Base-by-base conservation (phyloP, 2,113 vertebrate genomes). In the Ptilonorhynchus violaceus region DNA sequence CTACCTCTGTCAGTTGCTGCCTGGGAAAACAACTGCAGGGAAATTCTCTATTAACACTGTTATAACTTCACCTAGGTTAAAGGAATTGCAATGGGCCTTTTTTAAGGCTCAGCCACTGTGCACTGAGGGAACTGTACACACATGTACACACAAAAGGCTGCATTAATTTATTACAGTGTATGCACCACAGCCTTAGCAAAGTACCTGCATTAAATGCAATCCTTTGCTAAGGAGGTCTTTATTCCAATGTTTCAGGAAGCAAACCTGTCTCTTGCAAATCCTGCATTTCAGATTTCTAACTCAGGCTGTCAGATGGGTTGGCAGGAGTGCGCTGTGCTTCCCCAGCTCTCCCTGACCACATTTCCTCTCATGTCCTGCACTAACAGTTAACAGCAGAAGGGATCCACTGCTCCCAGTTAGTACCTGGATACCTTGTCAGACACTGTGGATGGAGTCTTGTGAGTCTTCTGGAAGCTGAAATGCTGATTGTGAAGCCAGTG, bases 31-130 rank as follows among this genome's bases (percentile, higher is more conserved):
- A 74, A 49, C 37, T 3, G 16, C 28, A 53, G 49, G 58, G 31
- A 62, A 78, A 62, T n/a, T 83, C 22, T 66, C 44, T 60, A 3
- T 70, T 52, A 62, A 56, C 23, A 41, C 25, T 84, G 23, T 35
- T 59, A 11, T 6, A 73, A 59, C 20, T 58, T 90, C 67, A 42
- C 12, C 18, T 53, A 22, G 24, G 16, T 20, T 64, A 58, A 30
- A 42, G 14, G 31, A 85, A 73, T n/a, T 58, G 46, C 67, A 56
- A 3, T 0, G 0, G 56, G 22, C 37, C 41, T 80, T 76, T 62
- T 39, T 2, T 20, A 87, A 73, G 67, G 44, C 42, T 85, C 0
- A 0, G 20, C n/a, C 39, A 13, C 25, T 27, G 6, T 10, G 46
- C 35, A 25, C 37, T 62, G 69, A 28, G 23, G 11, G 44, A 69